Percentiles rank a stretch among this genome's conserved stretches.
phyloP scores from a whole-genome alignment of 2,888 invertebrate species.

The Brachycybe producta region DNA sequence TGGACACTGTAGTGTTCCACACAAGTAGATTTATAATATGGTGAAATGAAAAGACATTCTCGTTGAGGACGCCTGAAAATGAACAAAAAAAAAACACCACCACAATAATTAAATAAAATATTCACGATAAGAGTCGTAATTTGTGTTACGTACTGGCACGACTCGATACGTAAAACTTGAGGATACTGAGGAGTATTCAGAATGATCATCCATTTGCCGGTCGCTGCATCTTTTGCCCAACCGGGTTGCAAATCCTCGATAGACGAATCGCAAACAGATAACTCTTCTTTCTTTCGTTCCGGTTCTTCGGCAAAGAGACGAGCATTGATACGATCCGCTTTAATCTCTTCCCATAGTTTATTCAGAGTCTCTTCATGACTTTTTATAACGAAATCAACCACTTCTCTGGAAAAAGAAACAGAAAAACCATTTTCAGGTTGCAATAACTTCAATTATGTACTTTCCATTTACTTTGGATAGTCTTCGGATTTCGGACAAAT shows the following conservation, averaged over 20 bases:
- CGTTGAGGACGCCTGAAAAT: slow-evolving; percentile 23
- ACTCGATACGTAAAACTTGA: slow-evolving; percentile 60
- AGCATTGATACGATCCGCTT: slow-evolving; percentile 6
- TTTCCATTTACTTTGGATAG: slow-evolving; percentile 15
- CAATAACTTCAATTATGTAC: not conserved
- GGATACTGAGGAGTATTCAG: slow-evolving; percentile 50
- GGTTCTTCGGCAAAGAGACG: slow-evolving; percentile 12
- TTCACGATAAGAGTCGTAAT: not conserved
- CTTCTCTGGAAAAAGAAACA: slow-evolving; percentile 5
- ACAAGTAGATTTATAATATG: slow-evolving; percentile 26
- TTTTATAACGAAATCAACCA: slow-evolving; percentile 9
- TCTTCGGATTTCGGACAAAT: slow-evolving; percentile 14
- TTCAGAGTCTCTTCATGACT: not conserved
- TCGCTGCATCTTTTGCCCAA: slow-evolving; percentile 28
- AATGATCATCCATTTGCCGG: slow-evolving; percentile 51
- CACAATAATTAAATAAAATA: not conserved
- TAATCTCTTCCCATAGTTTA: slow-evolving; percentile 6
- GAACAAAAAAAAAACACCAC: slow-evolving; percentile 3
- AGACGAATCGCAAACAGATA: slow-evolving; percentile 18
- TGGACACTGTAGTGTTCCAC: slow-evolving; percentile 25
- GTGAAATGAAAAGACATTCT: slow-evolving; percentile 25
- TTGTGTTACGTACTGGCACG: slow-evolving; percentile 52
- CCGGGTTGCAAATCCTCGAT: slow-evolving; percentile 16
- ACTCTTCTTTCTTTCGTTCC: slow-evolving; percentile 7
- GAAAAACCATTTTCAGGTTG: not conserved